Evolutionary conservation across 1,140 invertebrate species (phyloP).

Genomic region (Ostrea edulis): DNA sequence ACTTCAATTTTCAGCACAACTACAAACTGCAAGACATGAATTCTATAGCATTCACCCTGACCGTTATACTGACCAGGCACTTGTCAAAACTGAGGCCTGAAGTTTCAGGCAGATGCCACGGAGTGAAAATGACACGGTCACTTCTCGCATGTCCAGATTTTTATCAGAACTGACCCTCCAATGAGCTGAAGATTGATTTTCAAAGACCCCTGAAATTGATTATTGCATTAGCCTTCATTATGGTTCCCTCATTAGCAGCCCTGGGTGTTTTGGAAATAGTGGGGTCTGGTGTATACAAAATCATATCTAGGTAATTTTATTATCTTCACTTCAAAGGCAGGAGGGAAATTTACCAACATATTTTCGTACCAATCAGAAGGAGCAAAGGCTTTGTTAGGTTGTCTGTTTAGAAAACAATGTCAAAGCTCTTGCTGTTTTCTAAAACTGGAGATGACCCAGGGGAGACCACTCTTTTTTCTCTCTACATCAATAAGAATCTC

Average conservation of each 20-base stretch:
- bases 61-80: conserved; percentile 28
- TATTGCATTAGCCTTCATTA: conserved; percentile 29
- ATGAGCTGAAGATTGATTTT: conserved; percentile 12
- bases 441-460: not conserved
- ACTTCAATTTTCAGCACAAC: not conserved
- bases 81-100: conserved; percentile 12
- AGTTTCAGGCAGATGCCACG: conserved; percentile 26
- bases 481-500: not conserved
- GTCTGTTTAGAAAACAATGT: conserved; percentile 20
- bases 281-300: conserved; percentile 22
- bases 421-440: not conserved
- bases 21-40: not conserved
- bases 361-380: not conserved
- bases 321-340: conserved; percentile 29
- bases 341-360: not conserved
- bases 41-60: not conserved
- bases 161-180: not conserved
- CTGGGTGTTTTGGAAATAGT: conserved; percentile 16
- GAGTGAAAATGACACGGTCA: conserved; percentile 26
- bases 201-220: conserved; percentile 34
- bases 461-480: not conserved
- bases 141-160: conserved; percentile 23
- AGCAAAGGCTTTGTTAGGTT: conserved; percentile 1
- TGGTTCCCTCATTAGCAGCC: not conserved
- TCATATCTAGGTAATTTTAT: conserved; percentile 16